Base-by-base conservation (phyloP, 2,113 vertebrate species). In the Epinephelus fuscoguttatus region DNA sequence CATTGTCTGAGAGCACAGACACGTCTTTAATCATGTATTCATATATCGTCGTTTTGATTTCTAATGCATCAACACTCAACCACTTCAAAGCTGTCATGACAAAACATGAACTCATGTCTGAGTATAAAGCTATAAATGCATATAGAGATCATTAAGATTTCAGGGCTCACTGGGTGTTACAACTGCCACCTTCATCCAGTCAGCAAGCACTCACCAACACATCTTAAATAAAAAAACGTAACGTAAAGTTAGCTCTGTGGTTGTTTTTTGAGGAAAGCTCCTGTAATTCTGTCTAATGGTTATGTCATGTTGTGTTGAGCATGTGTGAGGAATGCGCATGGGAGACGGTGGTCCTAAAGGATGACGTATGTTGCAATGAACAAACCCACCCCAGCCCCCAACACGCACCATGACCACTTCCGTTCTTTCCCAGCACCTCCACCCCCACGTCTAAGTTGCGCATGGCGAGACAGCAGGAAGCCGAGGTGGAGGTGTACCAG, bases 391-490 rank as follows among this genome's bases (percentile, higher is more conserved):
- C 76, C 62, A 45, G 50, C 23, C 68, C 73, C 19, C 59, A 27
- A 56, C 47, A 57, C 19, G 18, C 75, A 61, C 57, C 50, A 23
- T 71, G 55, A 75, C 71, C 50, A 37, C 76, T 62, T 80, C 56
- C 64, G 27, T 57, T 15, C 49, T 53, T 49, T 8, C 42, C 62
- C 49, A 17, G 5, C 63, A 62, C 78, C 79, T 67, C 70, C 66
- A 57, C 61, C 80, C 75, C 53, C 74, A 14, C 2, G 60, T 89
- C 82, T 87, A 76, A 89, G 88, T 80, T 80, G 84, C 70, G 55
- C 66, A 70, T 2, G 90, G 90, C 91, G 85, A 92, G 92, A 92
- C 93, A 81, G 89, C 92, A 90, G 91, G 91, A 94, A 94, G 89
- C 79, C 18, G 56, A 86, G 66, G 64, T 87, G 82, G 83, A 89